phyloP scores from a whole-genome alignment of 2,888 invertebrate species.

The Drosophila mercatorum region DNA sequence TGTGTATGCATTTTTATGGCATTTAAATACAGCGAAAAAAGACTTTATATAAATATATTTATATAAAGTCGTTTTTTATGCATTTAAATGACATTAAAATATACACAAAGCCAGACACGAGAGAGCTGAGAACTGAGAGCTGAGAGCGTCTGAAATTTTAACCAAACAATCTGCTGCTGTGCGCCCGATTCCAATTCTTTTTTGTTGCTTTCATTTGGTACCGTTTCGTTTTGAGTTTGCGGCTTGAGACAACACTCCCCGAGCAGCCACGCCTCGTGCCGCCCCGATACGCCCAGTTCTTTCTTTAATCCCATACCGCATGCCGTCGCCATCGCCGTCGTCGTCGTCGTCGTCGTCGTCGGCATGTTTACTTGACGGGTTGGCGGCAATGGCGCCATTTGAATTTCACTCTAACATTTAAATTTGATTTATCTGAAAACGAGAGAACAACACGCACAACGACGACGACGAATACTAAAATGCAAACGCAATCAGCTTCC shows the following conservation, averaged over 20 bases:
- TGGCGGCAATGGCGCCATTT: conserved; percentile 36
- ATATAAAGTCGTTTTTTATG: conserved; percentile 34
- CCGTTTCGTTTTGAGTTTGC: conserved; percentile 33
- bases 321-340: neutral
- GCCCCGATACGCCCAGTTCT: neutral
- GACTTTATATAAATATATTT: neutral
- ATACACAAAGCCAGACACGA: conserved; percentile 25
- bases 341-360: neutral
- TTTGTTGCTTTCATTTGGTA: neutral
- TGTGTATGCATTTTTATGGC: neutral
- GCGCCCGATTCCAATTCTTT: conserved; percentile 13
- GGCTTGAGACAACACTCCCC: conserved; percentile 15
- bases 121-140: neutral
- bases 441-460: conserved; percentile 11
- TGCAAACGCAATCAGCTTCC: conserved; percentile 66
- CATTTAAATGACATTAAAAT: conserved; percentile 59
- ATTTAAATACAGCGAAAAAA: neutral
- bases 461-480: conserved; percentile 30
- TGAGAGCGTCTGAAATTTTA: conserved; percentile 11
- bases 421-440: conserved; percentile 63
- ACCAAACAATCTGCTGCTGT: neutral
- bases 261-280: neutral
- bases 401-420: conserved; percentile 68
- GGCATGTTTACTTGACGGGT: conserved; percentile 16
- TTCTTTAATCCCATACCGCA: neutral